Conservation (phyloP, 2,113 vertebrate species). For the Bufo gargarizans region DNA sequence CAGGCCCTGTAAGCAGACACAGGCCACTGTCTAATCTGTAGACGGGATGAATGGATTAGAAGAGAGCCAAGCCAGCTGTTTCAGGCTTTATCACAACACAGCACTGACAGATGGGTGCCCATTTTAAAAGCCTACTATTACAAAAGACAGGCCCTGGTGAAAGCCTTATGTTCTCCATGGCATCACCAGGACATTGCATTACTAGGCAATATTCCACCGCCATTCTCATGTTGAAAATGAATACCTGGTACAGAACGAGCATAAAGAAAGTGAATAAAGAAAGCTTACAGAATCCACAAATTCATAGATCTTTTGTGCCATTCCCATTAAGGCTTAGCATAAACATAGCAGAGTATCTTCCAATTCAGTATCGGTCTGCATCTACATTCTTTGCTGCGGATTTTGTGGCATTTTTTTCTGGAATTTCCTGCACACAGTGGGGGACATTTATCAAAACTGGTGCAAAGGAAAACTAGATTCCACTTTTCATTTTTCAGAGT, state of each 20-base stretch:
- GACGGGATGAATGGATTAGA: constrained; percentile 70
- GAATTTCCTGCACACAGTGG: too few species aligned
- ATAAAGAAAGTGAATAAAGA: background rate
- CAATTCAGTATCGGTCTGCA: too few species aligned
- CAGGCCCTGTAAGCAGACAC: constrained; percentile 59
- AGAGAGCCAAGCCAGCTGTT: constrained; percentile 66
- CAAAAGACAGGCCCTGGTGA: constrained; percentile 64
- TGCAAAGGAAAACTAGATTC: too few species aligned
- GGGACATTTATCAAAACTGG: too few species aligned
- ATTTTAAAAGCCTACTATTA: constrained; percentile 70
- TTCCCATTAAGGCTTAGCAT: too few species aligned
- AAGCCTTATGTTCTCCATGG: constrained; percentile 68
- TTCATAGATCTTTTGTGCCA: too few species aligned
- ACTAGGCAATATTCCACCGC: background rate
- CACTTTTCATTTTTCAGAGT: too few species aligned
- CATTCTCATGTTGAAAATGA: background rate
- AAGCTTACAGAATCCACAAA: too few species aligned
- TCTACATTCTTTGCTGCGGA: too few species aligned
- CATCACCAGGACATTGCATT: constrained; percentile 7
- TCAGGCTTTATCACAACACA: constrained; percentile 70
- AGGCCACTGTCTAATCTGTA: constrained; percentile 64
- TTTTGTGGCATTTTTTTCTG: too few species aligned
- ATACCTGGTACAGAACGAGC: background rate
- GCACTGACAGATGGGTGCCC: constrained; percentile 79
- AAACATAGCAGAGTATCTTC: too few species aligned